Percentiles rank a stretch among this genome's conserved stretches.
These are phyloP conservation scores for Cottoperca gobio DNA, from an alignment of 2,797 vertebrate species.

Conservation along the genomic window DNA sequence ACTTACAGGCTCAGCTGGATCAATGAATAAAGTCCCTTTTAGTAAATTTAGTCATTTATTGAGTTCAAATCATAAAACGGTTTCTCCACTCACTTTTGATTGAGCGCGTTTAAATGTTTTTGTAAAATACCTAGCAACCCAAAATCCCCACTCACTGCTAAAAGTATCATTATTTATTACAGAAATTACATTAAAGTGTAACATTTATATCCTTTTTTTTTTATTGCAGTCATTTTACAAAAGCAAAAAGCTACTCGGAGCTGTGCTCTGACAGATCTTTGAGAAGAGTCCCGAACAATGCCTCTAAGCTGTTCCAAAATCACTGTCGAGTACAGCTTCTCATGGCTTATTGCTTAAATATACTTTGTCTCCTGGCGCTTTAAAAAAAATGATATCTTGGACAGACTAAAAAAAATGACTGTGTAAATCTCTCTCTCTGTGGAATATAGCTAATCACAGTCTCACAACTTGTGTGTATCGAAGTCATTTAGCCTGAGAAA, in stretches of 20 bases:
- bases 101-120: constrained; percentile 34
- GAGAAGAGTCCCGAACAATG: constrained; percentile 54
- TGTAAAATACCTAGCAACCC: constrained; percentile 38
- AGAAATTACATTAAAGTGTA: constrained; percentile 41
- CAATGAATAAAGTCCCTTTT: constrained; percentile 20
- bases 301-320: constrained; percentile 64
- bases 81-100: constrained; percentile 17
- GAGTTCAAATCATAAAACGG: constrained; percentile 38
- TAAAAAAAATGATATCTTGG: constrained; percentile 66
- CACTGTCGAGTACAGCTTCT: constrained; percentile 65
- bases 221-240: constrained; percentile 58
- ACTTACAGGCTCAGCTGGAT: constrained; percentile 31
- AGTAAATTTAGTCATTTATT: constrained; percentile 29
- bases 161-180: constrained; percentile 34
- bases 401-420: constrained; percentile 56
- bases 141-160: constrained; percentile 17
- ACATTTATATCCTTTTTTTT: constrained; percentile 48
- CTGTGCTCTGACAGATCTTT: constrained; percentile 51
- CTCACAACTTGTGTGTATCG: constrained; percentile 60
- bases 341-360: constrained; percentile 70
- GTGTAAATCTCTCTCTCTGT: constrained; percentile 62
- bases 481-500: constrained; percentile 69
- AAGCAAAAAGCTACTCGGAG: constrained; percentile 47
- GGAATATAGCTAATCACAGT: constrained; percentile 68
- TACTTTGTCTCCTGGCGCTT: constrained; percentile 69